Evolutionary conservation across 2,797 vertebrate genomes (phyloP).

Genomic region (Phoxinus dragarum): DNA sequence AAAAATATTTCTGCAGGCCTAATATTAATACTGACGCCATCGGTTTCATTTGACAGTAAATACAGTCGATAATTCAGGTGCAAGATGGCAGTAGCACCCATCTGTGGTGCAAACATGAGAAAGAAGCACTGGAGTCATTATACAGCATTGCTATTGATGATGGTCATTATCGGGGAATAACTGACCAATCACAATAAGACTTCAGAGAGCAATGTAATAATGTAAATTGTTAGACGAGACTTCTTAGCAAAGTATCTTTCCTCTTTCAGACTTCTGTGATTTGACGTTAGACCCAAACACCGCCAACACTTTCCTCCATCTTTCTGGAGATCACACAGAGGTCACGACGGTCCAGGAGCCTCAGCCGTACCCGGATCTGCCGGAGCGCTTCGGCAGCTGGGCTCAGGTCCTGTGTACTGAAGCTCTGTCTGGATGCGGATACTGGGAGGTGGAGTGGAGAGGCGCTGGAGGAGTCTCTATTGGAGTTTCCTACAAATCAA

Average conservation of each 20-base stretch:
- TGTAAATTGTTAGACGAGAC: not conserved
- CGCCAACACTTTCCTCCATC: constrained; percentile 71
- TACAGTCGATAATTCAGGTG: no score
- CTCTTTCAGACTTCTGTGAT: constrained; percentile 68
- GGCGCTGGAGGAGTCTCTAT: constrained; percentile 72
- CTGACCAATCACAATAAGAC: not conserved
- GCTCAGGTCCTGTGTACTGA: constrained; percentile 77
- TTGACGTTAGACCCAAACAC: constrained; percentile 74
- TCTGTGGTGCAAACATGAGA: no score
- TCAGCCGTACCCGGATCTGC: constrained; percentile 70
- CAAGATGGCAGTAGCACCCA: no score
- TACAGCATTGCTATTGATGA: no score
- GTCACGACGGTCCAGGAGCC: constrained; percentile 65
- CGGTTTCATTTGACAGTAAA: no score
- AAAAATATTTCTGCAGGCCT: no score
- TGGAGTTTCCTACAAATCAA: constrained; percentile 74
- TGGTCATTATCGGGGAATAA: not conserved
- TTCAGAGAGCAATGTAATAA: not conserved
- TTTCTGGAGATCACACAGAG: constrained; percentile 62
- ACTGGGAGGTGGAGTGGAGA: constrained; percentile 81
- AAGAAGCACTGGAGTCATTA: no score
- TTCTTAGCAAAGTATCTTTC: not conserved
- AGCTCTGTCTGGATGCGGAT: constrained; percentile 72
- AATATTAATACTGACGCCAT: no score
- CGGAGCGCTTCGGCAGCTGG: constrained; percentile 76